phyloP scores from a whole-genome alignment of 2,113 vertebrate species.

The Pithys albifrons region DNA sequence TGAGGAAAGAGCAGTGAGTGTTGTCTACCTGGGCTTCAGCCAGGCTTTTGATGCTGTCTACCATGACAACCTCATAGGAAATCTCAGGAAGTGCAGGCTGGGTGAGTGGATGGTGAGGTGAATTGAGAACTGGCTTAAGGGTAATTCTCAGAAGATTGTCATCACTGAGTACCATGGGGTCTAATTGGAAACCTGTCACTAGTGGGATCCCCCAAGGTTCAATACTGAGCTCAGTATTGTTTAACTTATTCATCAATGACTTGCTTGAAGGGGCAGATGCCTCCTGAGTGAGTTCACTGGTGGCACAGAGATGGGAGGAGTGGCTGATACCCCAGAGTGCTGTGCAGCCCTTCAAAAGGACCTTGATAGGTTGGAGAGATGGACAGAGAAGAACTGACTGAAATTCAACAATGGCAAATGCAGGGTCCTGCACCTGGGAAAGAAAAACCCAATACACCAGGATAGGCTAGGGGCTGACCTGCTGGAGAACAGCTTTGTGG shows the following conservation, averaged over 20 bases:
- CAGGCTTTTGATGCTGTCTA: neutral
- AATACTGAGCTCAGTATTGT: neutral
- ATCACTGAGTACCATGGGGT: neutral
- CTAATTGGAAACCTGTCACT: neutral
- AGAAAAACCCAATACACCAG: neutral
- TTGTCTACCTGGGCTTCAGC: neutral
- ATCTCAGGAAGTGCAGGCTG: neutral
- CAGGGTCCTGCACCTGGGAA: neutral
- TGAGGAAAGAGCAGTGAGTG: neutral
- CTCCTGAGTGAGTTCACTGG: neutral
- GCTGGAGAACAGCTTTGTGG: neutral
- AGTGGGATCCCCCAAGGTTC: neutral
- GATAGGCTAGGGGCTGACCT: rapidly evolving
- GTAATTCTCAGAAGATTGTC: neutral
- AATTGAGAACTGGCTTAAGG: neutral
- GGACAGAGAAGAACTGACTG: neutral
- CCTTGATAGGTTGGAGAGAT: neutral
- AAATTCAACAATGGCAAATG: neutral
- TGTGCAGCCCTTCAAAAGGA: neutral
- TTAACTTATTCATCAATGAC: neutral
- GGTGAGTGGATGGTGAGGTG: neutral
- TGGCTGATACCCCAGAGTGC: neutral
- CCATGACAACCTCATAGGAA: neutral
- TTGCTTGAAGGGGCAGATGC: neutral
- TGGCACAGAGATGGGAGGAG: neutral